These are phyloP conservation scores for Blomia tropicalis DNA, from an alignment of 2,888 invertebrate species.

Conservation along the genomic window DNA sequence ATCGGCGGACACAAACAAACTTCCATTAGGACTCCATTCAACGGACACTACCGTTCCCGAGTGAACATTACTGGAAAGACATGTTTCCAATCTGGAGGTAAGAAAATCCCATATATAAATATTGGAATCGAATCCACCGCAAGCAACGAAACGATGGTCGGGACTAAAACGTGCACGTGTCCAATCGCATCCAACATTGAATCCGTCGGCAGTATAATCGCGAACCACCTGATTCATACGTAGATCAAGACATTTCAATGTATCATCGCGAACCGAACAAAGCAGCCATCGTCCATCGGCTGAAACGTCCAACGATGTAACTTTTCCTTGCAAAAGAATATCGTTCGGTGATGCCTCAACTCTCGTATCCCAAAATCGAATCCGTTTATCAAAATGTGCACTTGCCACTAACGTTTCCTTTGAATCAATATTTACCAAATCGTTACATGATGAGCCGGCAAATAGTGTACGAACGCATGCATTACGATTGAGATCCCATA, in stretches of 20 bases:
- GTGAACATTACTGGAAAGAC: constrained; percentile 49
- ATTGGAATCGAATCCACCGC: constrained; percentile 78
- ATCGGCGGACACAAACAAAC: constrained; percentile 63
- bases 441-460: constrained; percentile 91
- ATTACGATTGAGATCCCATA: constrained; percentile 89
- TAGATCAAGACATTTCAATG: constrained; percentile 79
- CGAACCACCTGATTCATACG: constrained; percentile 79
- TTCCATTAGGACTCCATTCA: constrained; percentile 70
- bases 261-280: constrained; percentile 85
- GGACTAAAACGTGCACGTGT: constrained; percentile 80
- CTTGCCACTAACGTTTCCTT: constrained; percentile 75
- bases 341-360: constrained; percentile 60
- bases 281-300: constrained; percentile 75
- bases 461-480: constrained; percentile 84
- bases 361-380: constrained; percentile 88
- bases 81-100: constrained; percentile 54
- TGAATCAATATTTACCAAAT: constrained; percentile 75
- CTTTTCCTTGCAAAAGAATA: constrained; percentile 72
- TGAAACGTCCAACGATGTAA: constrained; percentile 83
- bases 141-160: constrained; percentile 68
- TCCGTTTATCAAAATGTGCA: constrained; percentile 92
- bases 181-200: constrained; percentile 90
- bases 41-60: constrained; percentile 58
- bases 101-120: constrained; percentile 78
- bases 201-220: constrained; percentile 77